Evolutionary conservation across 2,888 invertebrate species (phyloP), one percentile per base, ranked within the genome.

Genomic region (Dasysyrphus tricinctus): DNA sequence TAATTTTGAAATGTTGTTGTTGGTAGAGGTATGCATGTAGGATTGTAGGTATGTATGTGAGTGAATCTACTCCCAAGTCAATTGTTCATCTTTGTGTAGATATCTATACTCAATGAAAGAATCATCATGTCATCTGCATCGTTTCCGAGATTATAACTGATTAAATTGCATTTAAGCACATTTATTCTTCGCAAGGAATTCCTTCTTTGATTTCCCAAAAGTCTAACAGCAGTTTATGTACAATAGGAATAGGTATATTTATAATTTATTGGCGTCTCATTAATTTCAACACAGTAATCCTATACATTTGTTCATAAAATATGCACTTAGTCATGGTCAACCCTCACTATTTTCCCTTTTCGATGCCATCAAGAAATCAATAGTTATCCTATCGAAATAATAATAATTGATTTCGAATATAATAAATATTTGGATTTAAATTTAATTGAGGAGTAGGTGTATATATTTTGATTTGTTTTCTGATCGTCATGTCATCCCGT

Each of bases 121-220:
- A 75, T 69, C 57, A 61, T 75, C 72, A 81, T 80, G 80, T 70
- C 80, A 75, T 80, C 80, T 75, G 80, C 75, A 29, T 69, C 29
- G 63, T 70, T 80, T 56, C 61, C 37, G 63, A 72, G 81, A 81
- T 81, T 81, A 81, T 77, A 39, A 65, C 47, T 76, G 77, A 76
- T 81, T 65, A 81, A 65, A 81, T 72, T 77, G 72, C 75, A 72
- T 77, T 76, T 67, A 72, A 72, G 19, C 29, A 54, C 54, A 54
- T n/a, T 29, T 49, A n/a, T 19, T 42, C 34, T 39, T 9, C 34
- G 4, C 19, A 39, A 12, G 34, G 47, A 57, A 59, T 39, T 24
- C 59, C 24, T 69, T 37, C 24, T 54, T 32, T 39, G 11, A 9
- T 39, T 32, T 32, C 12, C 49, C 19, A 34, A 72, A 59, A 59